These are phyloP conservation scores for Drusus annulatus DNA, from an alignment of 1,140 invertebrate species.

Conservation along the genomic window DNA sequence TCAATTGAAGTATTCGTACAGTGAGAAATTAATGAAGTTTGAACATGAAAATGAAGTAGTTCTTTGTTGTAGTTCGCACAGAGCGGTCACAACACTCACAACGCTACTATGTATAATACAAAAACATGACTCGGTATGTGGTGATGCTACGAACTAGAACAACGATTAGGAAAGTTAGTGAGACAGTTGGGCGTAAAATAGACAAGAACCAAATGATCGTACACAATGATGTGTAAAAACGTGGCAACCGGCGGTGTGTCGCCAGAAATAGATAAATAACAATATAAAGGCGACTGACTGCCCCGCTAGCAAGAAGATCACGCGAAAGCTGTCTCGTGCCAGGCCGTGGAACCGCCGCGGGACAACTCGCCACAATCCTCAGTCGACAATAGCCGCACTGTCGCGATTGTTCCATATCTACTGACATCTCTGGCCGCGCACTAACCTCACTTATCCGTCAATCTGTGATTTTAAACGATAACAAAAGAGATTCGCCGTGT, in stretches of 20 bases:
- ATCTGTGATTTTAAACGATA: neutral
- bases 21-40: too few species aligned
- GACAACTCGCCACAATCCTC: conserved; percentile 37
- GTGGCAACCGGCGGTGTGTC: conserved; percentile 12
- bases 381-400: conserved; percentile 56
- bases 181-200: too few species aligned
- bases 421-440: neutral
- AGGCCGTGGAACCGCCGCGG: conserved; percentile 45
- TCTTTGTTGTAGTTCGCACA: too few species aligned
- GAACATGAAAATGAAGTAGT: too few species aligned
- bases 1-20: too few species aligned
- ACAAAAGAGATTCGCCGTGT: neutral
- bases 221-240: neutral
- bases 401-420: conserved; percentile 51
- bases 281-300: conserved; percentile 37
- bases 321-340: conserved; percentile 51
- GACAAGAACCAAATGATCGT: too few species aligned
- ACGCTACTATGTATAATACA: too few species aligned
- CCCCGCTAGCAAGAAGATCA: conserved; percentile 47
- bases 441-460: neutral
- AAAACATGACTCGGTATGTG: too few species aligned
- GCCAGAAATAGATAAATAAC: conserved; percentile 38
- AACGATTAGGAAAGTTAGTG: too few species aligned
- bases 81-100: too few species aligned
- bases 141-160: too few species aligned